Conservation (phyloP, 2,113 vertebrate genomes). For the Rana temporaria region DNA sequence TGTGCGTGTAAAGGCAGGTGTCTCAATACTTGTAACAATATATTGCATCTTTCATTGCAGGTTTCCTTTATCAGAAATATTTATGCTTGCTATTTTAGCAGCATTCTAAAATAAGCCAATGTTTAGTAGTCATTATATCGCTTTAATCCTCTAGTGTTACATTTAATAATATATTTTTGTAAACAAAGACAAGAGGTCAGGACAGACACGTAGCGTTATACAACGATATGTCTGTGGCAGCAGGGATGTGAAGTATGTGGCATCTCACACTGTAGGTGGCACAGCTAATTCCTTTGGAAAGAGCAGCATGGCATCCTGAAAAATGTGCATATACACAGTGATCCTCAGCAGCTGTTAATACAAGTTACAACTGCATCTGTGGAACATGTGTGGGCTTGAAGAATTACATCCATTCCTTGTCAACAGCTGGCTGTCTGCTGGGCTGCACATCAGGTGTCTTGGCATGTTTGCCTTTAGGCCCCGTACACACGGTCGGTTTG, state of each 20-base stretch:
- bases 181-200: neutral
- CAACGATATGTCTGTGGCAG: neutral
- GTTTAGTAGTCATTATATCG: too few relatives aligned
- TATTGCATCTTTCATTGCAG: too few relatives aligned
- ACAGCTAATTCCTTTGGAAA: constrained; percentile 23
- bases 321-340: neutral
- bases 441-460: neutral
- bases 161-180: neutral
- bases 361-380: constrained; percentile 8
- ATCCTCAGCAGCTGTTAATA: constrained; percentile 39
- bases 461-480: neutral
- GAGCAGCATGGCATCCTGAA: constrained; percentile 26
- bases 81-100: too few relatives aligned
- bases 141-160: neutral
- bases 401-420: constrained; percentile 8
- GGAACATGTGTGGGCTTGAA: constrained; percentile 24
- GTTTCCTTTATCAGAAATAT: too few relatives aligned
- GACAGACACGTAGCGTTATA: neutral
- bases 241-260: neutral
- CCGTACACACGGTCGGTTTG: too few relatives aligned
- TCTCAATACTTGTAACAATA: too few relatives aligned
- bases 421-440: constrained; percentile 10
- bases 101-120: too few relatives aligned
- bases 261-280: constrained; percentile 10
- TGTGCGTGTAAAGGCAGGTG: too few relatives aligned